A percentile compares a stretch with the other conserved stretches of the same genome.
These are phyloP conservation scores for Amblyjoppa fuscipennis DNA, from an alignment of 2,888 invertebrate genomes.

Conservation along the genomic window DNA sequence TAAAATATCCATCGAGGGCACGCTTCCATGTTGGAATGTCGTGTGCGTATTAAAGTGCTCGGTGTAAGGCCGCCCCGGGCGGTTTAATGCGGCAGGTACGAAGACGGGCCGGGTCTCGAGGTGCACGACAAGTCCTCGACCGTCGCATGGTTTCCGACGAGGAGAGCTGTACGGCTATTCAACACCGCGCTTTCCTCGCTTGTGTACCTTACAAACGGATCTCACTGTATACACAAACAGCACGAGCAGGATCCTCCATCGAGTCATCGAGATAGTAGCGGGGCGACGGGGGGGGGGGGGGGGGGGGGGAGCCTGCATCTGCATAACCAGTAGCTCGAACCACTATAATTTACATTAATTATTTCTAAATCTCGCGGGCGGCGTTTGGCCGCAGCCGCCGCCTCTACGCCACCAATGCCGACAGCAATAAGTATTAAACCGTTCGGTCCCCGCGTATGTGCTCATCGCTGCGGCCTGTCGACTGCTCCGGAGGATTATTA, in stretches of 20 bases:
- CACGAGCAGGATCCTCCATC: conserved; percentile 55
- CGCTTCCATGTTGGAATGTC: conserved; percentile 60
- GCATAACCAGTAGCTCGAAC: conserved; percentile 78
- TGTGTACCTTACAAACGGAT: conserved; percentile 54
- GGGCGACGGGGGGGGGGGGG: background rate
- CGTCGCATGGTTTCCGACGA: conserved; percentile 54
- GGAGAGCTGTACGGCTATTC: conserved; percentile 42
- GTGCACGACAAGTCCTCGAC: conserved; percentile 18
- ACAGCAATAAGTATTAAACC: conserved; percentile 53
- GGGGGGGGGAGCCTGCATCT: conserved; percentile 63
- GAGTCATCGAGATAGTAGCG: conserved; percentile 53
- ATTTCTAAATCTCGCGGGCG: conserved; percentile 75
- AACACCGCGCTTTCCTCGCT: conserved; percentile 43
- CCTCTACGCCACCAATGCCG: conserved; percentile 45
- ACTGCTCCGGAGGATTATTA: conserved; percentile 51
- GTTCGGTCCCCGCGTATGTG: conserved; percentile 20
- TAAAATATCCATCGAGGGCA: conserved; percentile 41
- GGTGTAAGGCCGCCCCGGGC: background rate
- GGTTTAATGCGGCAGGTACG: background rate
- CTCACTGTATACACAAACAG: conserved; percentile 63
- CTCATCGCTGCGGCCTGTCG: conserved; percentile 31
- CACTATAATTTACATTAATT: conserved; percentile 79
- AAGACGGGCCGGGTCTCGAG: background rate
- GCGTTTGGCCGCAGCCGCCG: conserved; percentile 59
- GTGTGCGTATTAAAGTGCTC: background rate